Percentiles rank a stretch among this genome's conserved stretches.
These are phyloP conservation scores for Baryphthengus martii DNA, from an alignment of 2,113 vertebrate genomes.

Conservation along the genomic window DNA sequence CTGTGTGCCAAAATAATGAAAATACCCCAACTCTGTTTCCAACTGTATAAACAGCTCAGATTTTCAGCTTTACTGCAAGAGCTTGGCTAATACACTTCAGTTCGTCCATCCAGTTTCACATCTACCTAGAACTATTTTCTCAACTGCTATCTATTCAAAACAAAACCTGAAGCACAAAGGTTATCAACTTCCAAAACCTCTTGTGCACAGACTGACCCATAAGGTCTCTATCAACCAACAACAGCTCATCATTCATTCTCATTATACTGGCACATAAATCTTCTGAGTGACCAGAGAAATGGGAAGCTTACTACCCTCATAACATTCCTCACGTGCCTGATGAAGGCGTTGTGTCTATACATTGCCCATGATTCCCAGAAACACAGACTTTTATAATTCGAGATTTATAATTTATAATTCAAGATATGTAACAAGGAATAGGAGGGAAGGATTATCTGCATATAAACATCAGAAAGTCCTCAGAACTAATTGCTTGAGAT, in stretches of 20 bases:
- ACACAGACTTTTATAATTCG: background rate
- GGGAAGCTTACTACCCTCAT: background rate
- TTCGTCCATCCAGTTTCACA: background rate
- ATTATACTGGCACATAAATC: conserved; percentile 34
- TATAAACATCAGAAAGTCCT: background rate
- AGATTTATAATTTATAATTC: background rate
- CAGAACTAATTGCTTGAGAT: background rate
- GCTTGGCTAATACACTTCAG: background rate
- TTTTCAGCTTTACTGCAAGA: background rate
- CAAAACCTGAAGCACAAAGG: background rate
- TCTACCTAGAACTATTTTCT: background rate
- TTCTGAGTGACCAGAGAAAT: background rate
- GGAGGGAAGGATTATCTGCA: background rate
- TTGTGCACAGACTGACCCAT: background rate
- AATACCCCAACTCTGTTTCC: background rate
- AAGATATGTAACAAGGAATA: background rate
- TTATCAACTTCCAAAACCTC: conserved; percentile 22
- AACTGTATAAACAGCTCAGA: conserved; percentile 7
- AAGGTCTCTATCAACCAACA: background rate
- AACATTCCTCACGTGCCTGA: conserved; percentile 24
- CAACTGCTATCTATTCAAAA: background rate
- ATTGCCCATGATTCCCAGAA: background rate
- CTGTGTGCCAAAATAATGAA: background rate
- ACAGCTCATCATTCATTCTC: conserved; percentile 14
- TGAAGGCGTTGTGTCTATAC: background rate